These are phyloP conservation scores for Scaptomyza pallida DNA, from an alignment of 1,140 invertebrate genomes.

Conservation along the genomic window DNA sequence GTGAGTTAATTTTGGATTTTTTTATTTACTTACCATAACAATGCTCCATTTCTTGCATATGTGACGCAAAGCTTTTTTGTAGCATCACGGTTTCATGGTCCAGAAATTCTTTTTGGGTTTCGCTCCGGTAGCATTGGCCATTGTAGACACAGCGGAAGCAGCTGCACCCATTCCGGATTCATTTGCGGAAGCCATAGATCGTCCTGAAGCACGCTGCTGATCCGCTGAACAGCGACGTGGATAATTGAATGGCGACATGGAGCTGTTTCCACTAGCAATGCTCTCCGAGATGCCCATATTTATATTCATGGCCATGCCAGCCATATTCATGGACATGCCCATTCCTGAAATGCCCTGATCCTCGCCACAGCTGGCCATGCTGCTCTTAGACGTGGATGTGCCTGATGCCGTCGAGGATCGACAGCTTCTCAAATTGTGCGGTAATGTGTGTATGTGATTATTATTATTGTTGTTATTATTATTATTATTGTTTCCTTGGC, in stretches of 20 bases:
- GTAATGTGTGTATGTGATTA: slow-evolving; percentile 56
- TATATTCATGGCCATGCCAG: slow-evolving; percentile 1
- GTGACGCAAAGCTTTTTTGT: slow-evolving; percentile 76
- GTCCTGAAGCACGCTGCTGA: slow-evolving; percentile 65
- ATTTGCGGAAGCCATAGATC: slow-evolving; percentile 51
- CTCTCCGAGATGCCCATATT: slow-evolving; percentile 15
- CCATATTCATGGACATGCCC: slow-evolving; percentile 29
- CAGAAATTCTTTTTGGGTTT: slow-evolving; percentile 83
- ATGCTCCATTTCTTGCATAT: slow-evolving; percentile 81
- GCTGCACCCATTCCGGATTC: slow-evolving; percentile 23
- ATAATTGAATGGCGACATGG: slow-evolving; percentile 72
- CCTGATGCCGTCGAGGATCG: slow-evolving; percentile 76
- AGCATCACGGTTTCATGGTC: slow-evolving; percentile 84
- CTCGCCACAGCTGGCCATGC: slow-evolving; percentile 77
- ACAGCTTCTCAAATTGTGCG: slow-evolving; percentile 75
- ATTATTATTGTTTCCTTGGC: slow-evolving; percentile 27
- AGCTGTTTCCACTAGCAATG: slow-evolving; percentile 8
- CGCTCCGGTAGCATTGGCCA: slow-evolving; percentile 59
- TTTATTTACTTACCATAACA: slow-evolving; percentile 75
- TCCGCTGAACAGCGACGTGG: slow-evolving; percentile 69
- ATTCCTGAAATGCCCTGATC: slow-evolving; percentile 76
- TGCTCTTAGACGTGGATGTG: slow-evolving; percentile 79
- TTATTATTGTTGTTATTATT: slow-evolving; percentile 14
- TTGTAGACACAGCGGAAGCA: slow-evolving; percentile 20
- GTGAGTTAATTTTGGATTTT: not conserved